Percentiles rank a stretch among this genome's conserved stretches.
phyloP scores from a whole-genome alignment of 2,797 vertebrate species.

The Gallinago solitaria region DNA sequence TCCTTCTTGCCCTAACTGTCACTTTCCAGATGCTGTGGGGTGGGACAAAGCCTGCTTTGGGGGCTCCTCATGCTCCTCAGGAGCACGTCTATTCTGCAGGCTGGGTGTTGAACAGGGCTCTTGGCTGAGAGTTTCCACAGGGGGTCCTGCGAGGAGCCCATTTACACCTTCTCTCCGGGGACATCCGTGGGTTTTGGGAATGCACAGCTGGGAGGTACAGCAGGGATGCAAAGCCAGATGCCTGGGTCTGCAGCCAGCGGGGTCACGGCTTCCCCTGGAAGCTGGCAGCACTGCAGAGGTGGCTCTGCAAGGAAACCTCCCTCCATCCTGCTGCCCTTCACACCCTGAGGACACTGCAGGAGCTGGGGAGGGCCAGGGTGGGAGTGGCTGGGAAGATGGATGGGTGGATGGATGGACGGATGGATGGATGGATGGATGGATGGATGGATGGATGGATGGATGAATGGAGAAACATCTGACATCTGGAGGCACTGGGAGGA shows the following conservation, averaged over 20 bases:
- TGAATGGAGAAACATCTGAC: not conserved
- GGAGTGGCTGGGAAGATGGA: not conserved
- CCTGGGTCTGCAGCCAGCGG: not conserved
- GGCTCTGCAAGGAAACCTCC: not conserved
- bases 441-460: not conserved
- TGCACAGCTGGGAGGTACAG: not conserved
- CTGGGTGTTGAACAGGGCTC: not conserved
- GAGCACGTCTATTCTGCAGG: not conserved
- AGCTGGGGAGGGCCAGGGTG: not conserved
- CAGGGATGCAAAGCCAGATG: not conserved
- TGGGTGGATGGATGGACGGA: not conserved
- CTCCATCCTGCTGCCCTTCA: not conserved
- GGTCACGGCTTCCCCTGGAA: not conserved
- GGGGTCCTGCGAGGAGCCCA: accelerated
- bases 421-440: not conserved
- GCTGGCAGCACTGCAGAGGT: not conserved
- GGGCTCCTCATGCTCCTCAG: not conserved
- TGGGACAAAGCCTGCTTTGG: not conserved
- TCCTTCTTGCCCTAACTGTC: not conserved
- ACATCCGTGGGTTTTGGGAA: not conserved
- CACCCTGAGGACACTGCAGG: not conserved
- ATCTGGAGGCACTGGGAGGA: not conserved
- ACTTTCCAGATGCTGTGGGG: accelerated
- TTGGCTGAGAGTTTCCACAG: not conserved
- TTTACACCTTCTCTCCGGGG: not conserved